Base-by-base conservation (phyloP, 1,140 invertebrate species). In the Schlechtendalia chinensis region DNA sequence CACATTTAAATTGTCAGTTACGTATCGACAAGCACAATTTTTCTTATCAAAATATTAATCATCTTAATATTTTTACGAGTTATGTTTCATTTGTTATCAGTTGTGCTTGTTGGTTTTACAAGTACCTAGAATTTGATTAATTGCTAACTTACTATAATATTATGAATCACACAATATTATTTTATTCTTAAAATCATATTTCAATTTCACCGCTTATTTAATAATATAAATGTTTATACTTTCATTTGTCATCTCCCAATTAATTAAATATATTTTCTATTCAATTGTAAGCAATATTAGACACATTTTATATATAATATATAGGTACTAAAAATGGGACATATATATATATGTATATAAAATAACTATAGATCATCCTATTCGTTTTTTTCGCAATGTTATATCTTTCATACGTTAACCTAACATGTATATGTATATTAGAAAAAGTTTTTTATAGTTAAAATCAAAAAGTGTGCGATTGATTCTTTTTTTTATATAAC, bases 1-100 rank as follows among this genome's bases (percentile, higher is more conserved):
- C 58, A n/a, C 58, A 22, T 47, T 50, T 63, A 63, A 79, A 79
- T 79, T 61, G 54, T 79, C 75, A 61, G 75, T 79, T 39, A n/a
- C n/a, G n/a, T 47, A 32, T 77, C 56, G 58, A 61, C 27, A 58
- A 39, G 75, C 58, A 61, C 75, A 61, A 63, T 63, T 79, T 79
- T 79, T 63, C 58, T 22, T 50, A 79, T 59, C 19, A 63, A 24
- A 27, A 50, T 45, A 59, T 61, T 24, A 27, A 77, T 58, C 45
- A 50, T 79, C 39, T 63, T 63, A 79, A 79, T 29, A 54, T 72
- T 53, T 72, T 29, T 72, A 72, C 47, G 24, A 72, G 69, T 54
- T 72, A 29, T 54, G 50, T 72, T 72, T 19, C 47, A 53, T 71
- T 27, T 53, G 27, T 27, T 47, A 1, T 53, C n/a, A 8, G 32